Evolutionary conservation across 1,140 invertebrate species (phyloP).

Genomic region (Tetraneura akinire): DNA sequence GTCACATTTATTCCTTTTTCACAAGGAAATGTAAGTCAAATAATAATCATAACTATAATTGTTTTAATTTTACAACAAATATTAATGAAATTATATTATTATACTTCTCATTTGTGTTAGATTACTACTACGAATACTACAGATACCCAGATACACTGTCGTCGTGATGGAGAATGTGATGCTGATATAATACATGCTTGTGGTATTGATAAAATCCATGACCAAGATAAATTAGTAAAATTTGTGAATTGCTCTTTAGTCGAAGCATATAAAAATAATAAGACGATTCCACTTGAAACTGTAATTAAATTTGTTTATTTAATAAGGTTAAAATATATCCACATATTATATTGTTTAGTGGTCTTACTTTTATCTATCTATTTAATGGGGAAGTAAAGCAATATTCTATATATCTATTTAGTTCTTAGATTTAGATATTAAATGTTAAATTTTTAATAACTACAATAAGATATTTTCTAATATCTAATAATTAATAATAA

Average conservation of each 20-base stretch:
- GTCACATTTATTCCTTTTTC: slow-evolving; percentile 10
- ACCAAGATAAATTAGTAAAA: background rate
- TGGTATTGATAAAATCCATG: slow-evolving; percentile 12
- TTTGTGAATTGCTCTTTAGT: slow-evolving; percentile 12
- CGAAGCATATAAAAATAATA: background rate
- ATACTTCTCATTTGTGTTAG: background rate
- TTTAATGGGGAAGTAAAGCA: too few species aligned
- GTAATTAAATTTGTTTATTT: background rate
- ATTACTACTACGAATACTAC: background rate
- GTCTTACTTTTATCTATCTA: too few species aligned
- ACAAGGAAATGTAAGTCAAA: slow-evolving; percentile 11
- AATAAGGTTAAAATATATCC: background rate
- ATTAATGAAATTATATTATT: background rate
- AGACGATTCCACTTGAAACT: background rate
- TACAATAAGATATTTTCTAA: too few species aligned
- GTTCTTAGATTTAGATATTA: too few species aligned
- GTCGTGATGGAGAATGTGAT: background rate
- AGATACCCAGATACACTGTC: background rate
- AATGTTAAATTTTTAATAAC: too few species aligned
- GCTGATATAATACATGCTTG: slow-evolving; percentile 32
- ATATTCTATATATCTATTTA: too few species aligned
- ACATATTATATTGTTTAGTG: too few species aligned
- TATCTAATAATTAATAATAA: too few species aligned
- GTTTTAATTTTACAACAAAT: background rate
- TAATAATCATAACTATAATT: background rate